phyloP scores from a whole-genome alignment of 1,140 invertebrate genomes.

The Zaprionus camerounensis region DNA sequence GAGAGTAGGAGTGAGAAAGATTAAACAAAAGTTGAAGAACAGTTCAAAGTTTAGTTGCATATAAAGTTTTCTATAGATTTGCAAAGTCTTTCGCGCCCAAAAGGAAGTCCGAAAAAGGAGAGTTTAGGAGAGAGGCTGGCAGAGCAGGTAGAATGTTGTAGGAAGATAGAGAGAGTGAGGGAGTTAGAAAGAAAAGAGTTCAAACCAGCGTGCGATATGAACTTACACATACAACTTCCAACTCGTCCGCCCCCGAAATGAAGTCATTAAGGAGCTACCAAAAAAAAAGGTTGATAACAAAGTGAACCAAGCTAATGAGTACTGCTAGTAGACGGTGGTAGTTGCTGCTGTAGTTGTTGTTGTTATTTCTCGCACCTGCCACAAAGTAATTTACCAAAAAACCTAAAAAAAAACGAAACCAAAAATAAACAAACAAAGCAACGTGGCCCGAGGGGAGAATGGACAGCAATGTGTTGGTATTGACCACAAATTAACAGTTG shows the following conservation, averaged over 20 bases:
- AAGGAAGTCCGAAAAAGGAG: not conserved
- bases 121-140: not conserved
- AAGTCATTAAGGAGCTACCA: constrained; percentile 37
- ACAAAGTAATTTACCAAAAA: constrained; percentile 49
- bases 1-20: not conserved
- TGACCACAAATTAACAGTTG: constrained; percentile 82
- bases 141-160: not conserved
- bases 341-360: constrained; percentile 22
- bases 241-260: constrained; percentile 3
- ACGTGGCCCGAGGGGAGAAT: constrained; percentile 18
- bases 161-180: not conserved
- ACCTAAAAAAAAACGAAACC: constrained; percentile 33
- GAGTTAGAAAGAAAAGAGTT: not conserved
- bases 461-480: constrained; percentile 48
- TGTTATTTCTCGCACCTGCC: constrained; percentile 64
- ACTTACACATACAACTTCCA: not conserved
- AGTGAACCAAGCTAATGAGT: constrained; percentile 60
- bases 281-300: not conserved
- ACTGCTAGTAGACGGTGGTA: constrained; percentile 32
- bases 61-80: not conserved
- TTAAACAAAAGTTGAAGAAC: not conserved
- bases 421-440: constrained; percentile 20
- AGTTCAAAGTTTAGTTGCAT: not conserved
- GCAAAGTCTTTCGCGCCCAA: not conserved
- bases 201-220: not conserved